These are phyloP conservation scores for Magallana angulata DNA, from an alignment of 1,140 invertebrate species.

Conservation along the genomic window DNA sequence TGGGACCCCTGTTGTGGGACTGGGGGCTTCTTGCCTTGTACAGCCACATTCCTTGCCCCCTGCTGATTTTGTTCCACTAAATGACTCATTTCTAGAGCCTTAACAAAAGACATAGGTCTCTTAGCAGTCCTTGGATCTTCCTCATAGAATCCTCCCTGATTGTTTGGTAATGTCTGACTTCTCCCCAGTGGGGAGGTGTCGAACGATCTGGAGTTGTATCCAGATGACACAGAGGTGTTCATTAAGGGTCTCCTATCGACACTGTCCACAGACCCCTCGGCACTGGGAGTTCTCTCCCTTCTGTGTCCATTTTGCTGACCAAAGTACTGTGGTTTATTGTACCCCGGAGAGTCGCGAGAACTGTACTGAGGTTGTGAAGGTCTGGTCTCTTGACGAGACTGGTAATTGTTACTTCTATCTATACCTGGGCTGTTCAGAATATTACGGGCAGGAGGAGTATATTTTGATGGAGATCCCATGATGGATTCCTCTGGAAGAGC, in stretches of 20 bases:
- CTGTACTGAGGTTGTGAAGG: constrained; percentile 13
- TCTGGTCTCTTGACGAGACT: constrained; percentile 24
- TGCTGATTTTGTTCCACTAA: constrained; percentile 62
- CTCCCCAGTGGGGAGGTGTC: constrained; percentile 45
- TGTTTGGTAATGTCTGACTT: constrained; percentile 14
- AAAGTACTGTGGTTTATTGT: not conserved
- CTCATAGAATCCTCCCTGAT: constrained; percentile 43
- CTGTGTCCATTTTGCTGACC: constrained; percentile 48
- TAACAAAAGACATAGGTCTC: constrained; percentile 94
- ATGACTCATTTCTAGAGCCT: constrained; percentile 94
- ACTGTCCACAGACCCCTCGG: constrained; percentile 54
- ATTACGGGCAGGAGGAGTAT: constrained; percentile 47
- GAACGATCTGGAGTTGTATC: constrained; percentile 48
- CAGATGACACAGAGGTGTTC: constrained; percentile 33
- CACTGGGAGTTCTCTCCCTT: constrained; percentile 49
- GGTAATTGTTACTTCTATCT: constrained; percentile 39
- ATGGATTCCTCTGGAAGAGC: constrained; percentile 70
- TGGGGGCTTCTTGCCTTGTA: constrained; percentile 16
- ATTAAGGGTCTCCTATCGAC: constrained; percentile 32
- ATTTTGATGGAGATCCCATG: constrained; percentile 49
- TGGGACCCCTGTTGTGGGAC: constrained; percentile 44
- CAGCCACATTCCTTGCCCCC: not conserved
- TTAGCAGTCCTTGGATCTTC: constrained; percentile 46
- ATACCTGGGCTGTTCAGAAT: constrained; percentile 67
- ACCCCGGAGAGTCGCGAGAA: constrained; percentile 17